phyloP scores from a whole-genome alignment of 2,888 invertebrate species.

The Eudasyphora cyanicolor region DNA sequence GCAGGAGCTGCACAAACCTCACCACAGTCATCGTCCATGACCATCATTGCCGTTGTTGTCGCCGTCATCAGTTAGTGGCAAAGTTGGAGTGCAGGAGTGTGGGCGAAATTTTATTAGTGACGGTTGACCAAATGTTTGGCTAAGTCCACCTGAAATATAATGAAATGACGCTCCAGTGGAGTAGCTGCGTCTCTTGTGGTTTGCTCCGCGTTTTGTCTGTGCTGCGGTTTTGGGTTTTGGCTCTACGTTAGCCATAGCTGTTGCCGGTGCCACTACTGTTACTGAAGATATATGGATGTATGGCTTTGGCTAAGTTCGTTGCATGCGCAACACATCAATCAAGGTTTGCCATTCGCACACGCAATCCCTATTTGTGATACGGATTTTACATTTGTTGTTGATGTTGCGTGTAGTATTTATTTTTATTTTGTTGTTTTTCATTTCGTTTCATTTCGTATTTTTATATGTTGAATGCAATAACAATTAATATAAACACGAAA shows the following conservation, averaged over 20 bases:
- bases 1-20: neutral
- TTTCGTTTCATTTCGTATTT: neutral
- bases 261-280: too few relatives aligned
- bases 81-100: neutral
- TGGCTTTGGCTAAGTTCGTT: conserved; percentile 22
- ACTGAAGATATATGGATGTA: too few relatives aligned
- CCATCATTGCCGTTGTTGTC: neutral
- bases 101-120: conserved; percentile 12
- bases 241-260: neutral
- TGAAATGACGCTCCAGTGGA: neutral
- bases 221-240: neutral
- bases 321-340: conserved; percentile 53
- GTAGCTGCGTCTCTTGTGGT: neutral
- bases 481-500: conserved; percentile 34
- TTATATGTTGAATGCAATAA: conserved; percentile 27
- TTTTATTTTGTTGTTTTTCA: neutral
- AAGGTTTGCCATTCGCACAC: conserved; percentile 46
- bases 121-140: conserved; percentile 8
- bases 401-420: too few relatives aligned
- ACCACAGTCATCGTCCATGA: neutral
- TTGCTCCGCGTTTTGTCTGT: neutral
- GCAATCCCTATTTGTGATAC: conserved; percentile 37
- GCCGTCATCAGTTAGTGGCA: neutral
- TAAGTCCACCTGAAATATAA: neutral
- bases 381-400: neutral